These are phyloP conservation scores for Marronus borbonicus DNA, from an alignment of 2,888 invertebrate genomes.

Conservation along the genomic window DNA sequence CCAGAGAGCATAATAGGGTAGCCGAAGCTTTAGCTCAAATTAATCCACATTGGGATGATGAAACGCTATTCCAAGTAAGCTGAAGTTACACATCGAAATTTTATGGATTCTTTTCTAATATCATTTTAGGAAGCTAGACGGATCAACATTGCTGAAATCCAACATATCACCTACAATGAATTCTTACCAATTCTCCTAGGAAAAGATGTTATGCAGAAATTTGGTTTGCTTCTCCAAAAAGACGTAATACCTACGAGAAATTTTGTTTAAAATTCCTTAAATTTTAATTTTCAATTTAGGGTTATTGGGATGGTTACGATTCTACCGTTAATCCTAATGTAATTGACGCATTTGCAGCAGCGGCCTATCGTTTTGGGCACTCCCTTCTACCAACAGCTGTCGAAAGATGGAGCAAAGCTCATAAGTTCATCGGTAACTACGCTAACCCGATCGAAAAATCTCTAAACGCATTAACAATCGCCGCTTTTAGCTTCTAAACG, in stretches of 20 bases:
- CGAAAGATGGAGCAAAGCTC: slow-evolving; percentile 95
- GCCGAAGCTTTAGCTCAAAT: slow-evolving; percentile 83
- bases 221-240: slow-evolving; percentile 87
- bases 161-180: slow-evolving; percentile 93
- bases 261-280: background rate
- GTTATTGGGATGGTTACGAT: slow-evolving; percentile 90
- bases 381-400: slow-evolving; percentile 91
- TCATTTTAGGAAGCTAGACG: slow-evolving; percentile 79
- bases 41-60: slow-evolving; percentile 96
- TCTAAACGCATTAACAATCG: background rate
- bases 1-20: slow-evolving; percentile 91
- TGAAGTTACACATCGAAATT: background rate
- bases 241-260: slow-evolving; percentile 71
- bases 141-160: slow-evolving; percentile 89
- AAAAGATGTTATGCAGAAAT: slow-evolving; percentile 93
- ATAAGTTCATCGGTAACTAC: slow-evolving; percentile 87
- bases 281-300: slow-evolving; percentile 71
- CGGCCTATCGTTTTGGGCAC: slow-evolving; percentile 94
- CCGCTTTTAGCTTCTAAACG: slow-evolving; percentile 83
- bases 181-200: slow-evolving; percentile 91
- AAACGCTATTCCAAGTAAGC: slow-evolving; percentile 85
- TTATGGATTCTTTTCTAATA: slow-evolving; percentile 41
- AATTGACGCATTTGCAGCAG: slow-evolving; percentile 91
- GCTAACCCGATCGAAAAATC: background rate
- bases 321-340: slow-evolving; percentile 89